Percentiles rank a stretch among this genome's conserved stretches.
Evolutionary conservation across 2,797 vertebrate genomes (phyloP).

Genomic region (Ambastaia sidthimunki): DNA sequence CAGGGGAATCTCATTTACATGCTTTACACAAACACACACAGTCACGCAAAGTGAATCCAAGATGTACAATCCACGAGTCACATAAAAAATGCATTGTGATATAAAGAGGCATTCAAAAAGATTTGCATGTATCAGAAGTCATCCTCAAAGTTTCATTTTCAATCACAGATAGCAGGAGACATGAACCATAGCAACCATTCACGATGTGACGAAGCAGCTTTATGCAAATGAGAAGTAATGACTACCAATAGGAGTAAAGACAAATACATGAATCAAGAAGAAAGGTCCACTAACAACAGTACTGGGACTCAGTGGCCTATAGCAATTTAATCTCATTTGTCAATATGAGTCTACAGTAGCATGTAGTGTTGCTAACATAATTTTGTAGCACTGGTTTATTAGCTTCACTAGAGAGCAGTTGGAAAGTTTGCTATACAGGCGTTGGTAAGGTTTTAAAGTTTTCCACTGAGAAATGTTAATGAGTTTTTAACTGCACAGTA

Average conservation of each 20-base stretch:
- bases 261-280: neutral
- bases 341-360: neutral
- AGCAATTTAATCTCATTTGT: neutral
- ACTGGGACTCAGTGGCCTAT: neutral
- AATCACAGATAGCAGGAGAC: neutral
- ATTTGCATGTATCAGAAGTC: neutral
- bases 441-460: neutral
- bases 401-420: neutral
- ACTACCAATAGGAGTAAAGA: neutral
- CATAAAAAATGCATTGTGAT: neutral
- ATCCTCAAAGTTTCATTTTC: neutral
- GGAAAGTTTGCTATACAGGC: neutral
- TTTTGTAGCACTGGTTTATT: neutral
- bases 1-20: neutral
- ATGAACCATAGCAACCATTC: neutral
- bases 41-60: neutral
- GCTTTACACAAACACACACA: conserved; percentile 1
- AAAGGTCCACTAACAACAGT: neutral
- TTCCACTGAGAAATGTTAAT: neutral
- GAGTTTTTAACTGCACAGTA: neutral
- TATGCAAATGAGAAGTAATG: neutral
- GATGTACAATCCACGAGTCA: neutral
- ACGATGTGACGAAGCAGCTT: neutral
- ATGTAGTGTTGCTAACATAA: neutral
- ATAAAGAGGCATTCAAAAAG: neutral